A percentile compares a stretch with the other conserved stretches of the same genome.
phyloP scores from a whole-genome alignment of 2,113 vertebrate genomes.

The Typhlomys cinereus region DNA sequence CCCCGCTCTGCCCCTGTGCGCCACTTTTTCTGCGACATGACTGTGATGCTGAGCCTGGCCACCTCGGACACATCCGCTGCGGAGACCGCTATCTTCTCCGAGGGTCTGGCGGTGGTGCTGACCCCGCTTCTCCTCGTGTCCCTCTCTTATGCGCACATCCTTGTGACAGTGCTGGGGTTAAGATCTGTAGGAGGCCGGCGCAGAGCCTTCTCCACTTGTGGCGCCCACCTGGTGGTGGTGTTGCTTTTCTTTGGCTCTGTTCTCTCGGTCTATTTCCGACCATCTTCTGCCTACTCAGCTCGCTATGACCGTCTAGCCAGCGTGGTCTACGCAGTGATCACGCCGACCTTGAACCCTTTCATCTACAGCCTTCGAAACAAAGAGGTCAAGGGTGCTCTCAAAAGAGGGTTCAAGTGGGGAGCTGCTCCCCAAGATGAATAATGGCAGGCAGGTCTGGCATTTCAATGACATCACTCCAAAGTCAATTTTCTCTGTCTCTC shows the following conservation, averaged over 20 bases:
- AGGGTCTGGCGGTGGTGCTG: slow-evolving; percentile 70
- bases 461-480: not conserved
- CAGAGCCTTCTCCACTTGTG: not conserved
- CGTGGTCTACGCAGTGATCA: slow-evolving; percentile 66
- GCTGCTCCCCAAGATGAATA: not conserved
- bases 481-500: not conserved
- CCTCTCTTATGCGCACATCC: not conserved
- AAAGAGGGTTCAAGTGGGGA: slow-evolving; percentile 23
- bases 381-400: slow-evolving; percentile 59
- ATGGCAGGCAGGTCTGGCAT: not conserved
- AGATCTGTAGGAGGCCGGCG: not conserved
- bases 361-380: slow-evolving; percentile 76
- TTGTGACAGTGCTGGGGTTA: not conserved
- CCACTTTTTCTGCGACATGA: slow-evolving; percentile 74
- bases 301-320: slow-evolving; percentile 62
- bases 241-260: slow-evolving; percentile 31
- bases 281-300: slow-evolving; percentile 14
- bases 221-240: slow-evolving; percentile 15
- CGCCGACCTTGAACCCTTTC: slow-evolving; percentile 74
- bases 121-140: not conserved
- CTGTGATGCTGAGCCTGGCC: slow-evolving; percentile 60
- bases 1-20: not conserved
- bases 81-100: slow-evolving; percentile 45
- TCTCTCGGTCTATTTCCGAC: slow-evolving; percentile 72
- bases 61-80: slow-evolving; percentile 33